phyloP scores from a whole-genome alignment of 1,140 invertebrate genomes.

The Patella vulgata region DNA sequence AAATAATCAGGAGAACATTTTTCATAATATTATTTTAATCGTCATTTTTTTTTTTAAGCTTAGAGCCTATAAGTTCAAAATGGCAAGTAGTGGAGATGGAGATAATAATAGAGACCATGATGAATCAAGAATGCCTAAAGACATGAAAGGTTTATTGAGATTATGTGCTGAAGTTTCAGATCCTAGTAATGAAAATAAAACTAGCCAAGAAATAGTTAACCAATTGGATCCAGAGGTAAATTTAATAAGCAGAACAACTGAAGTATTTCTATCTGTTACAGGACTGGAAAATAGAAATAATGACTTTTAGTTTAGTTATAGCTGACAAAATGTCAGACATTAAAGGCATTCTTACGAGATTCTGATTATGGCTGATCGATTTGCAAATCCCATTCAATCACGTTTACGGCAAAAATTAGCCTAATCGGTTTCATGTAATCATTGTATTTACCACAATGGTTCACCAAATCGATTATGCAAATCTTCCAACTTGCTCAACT shows the following conservation, averaged over 20 bases:
- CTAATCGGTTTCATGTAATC: too few relatives aligned
- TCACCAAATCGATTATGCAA: too few relatives aligned
- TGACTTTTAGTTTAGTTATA: too few relatives aligned
- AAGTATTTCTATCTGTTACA: background rate
- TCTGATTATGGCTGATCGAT: background rate
- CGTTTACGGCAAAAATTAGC: too few relatives aligned
- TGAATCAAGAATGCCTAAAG: slow-evolving; percentile 25
- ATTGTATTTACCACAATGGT: too few relatives aligned
- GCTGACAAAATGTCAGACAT: too few relatives aligned
- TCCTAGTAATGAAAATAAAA: slow-evolving; percentile 32
- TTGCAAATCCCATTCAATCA: too few relatives aligned
- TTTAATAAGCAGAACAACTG: background rate
- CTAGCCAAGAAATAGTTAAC: slow-evolving; percentile 6
- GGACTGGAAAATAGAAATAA: background rate
- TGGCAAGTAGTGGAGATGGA: slow-evolving; percentile 14
- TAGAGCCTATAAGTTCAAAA: background rate
- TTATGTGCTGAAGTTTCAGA: slow-evolving; percentile 38
- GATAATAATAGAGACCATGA: background rate
- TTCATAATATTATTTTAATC: too few relatives aligned
- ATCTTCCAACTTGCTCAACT: background rate
- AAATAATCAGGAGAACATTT: too few relatives aligned
- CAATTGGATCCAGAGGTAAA: too few relatives aligned
- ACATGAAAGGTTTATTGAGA: slow-evolving; percentile 36
- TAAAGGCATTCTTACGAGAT: background rate
- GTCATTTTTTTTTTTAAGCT: too few relatives aligned